Evolutionary conservation across 1,140 invertebrate genomes (phyloP), one percentile per base, ranked within the genome.

Genomic region (Eurytemora carolleeae): DNA sequence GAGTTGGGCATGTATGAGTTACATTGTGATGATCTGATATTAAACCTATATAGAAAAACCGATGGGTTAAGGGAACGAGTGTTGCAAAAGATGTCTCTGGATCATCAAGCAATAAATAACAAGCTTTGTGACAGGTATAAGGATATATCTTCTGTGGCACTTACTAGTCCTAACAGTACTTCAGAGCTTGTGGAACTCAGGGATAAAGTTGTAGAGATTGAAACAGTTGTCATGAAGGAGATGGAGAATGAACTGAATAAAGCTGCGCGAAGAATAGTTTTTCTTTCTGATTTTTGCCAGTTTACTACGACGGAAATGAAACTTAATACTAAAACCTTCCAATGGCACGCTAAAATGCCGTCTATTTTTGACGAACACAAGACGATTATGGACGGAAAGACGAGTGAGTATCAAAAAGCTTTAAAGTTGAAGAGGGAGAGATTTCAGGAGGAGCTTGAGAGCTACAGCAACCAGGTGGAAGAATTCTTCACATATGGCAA

Each of bases 401-500:
- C 80, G 23, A 74, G 78, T 2, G 89, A 95, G 70, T 94, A 87
- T 73, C 86, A 95, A 74, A 83, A 85, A 56, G 73, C 78, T 17
- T 76, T 95, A 0, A 82, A 82, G 71, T 77, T 78, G 67, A 58
- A 73, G 24, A 67, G 77, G 52, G 73, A 77, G 55, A 65, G 72
- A 67, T 90, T 93, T 68, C 76, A 79, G 58, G 80, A 86, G 44
- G 87, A 94, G 66, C 71, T 97, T 57, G 80, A 86, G 44, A 71
- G 81, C 15, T 92, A 87, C 68, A 80, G 79, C 22, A 81, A 81
- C 64, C 82, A 91, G 70, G 82, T 87, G 24, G 82, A 92, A 58
- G 85, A 92, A 66, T 82, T 95, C 68, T 81, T 88, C 65, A 80
- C 84, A 58, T 90, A 86, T 77, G 90, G 89, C 1, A 86, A 93